Conservation (phyloP, 2,888 invertebrate species). For the Eretmocerus hayati region DNA sequence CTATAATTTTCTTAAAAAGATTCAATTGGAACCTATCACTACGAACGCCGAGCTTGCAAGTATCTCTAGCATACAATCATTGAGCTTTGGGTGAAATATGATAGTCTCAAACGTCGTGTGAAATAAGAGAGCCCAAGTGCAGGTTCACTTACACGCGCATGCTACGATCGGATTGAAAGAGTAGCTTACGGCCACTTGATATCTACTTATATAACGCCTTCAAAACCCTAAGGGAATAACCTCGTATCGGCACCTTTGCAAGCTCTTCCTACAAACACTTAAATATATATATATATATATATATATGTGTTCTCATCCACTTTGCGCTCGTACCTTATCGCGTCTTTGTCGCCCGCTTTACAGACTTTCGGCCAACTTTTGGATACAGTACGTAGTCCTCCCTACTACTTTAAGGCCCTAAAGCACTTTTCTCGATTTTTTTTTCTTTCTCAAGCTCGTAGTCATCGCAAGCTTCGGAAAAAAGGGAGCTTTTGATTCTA, state of each 20-base stretch:
- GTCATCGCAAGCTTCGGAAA: conserved; percentile 4
- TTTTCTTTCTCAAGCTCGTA: conserved; percentile 5
- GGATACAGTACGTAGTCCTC: background rate
- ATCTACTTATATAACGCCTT: conserved; percentile 29
- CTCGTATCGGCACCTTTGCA: too few species aligned
- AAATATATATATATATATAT: too few species aligned
- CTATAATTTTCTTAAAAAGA: conserved; percentile 40
- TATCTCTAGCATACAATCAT: too few species aligned
- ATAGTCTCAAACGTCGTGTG: too few species aligned
- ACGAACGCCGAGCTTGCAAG: too few species aligned
- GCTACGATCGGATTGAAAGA: conserved; percentile 39
- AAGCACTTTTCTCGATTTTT: conserved; percentile 7
- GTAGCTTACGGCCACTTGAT: conserved; percentile 35
- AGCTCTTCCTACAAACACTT: too few species aligned
- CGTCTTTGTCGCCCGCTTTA: conserved; percentile 1
- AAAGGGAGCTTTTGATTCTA: conserved; percentile 16
- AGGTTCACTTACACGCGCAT: too few species aligned
- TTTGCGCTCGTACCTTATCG: conserved; percentile 17
- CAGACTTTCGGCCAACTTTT: too few species aligned
- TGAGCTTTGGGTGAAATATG: too few species aligned
- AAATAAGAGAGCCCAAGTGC: conserved; percentile 36
- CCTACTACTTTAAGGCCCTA: background rate
- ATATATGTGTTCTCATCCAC: conserved; percentile 14
- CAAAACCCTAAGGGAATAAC: conserved; percentile 15
- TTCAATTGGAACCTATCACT: too few species aligned